phyloP scores from a whole-genome alignment of 1,140 invertebrate genomes.

The Apis laboriosa region DNA sequence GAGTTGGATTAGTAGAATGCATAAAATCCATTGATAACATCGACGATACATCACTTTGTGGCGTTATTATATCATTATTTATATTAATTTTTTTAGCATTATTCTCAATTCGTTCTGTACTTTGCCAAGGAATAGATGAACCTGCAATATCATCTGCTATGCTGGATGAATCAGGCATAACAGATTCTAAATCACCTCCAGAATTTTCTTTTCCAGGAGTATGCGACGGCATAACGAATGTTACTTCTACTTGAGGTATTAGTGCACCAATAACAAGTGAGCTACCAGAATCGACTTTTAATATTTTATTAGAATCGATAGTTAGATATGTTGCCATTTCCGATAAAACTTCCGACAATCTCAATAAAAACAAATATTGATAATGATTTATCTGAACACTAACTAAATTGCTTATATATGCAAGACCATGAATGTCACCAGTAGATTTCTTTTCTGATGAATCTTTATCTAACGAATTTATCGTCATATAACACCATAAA shows the following conservation, averaged over 20 bases:
- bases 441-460: conserved; percentile 8
- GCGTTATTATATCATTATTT: conserved; percentile 75
- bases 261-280: conserved; percentile 88
- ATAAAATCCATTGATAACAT: conserved; percentile 74
- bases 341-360: conserved; percentile 90
- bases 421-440: conserved; percentile 86
- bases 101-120: conserved; percentile 70
- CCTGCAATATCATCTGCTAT: conserved; percentile 85
- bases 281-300: conserved; percentile 81
- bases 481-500: conserved; percentile 86
- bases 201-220: conserved; percentile 91
- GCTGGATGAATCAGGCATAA: conserved; percentile 90
- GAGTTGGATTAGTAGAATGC: conserved; percentile 49
- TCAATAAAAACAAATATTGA: conserved; percentile 93
- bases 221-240: conserved; percentile 91
- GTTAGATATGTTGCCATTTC: conserved; percentile 90
- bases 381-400: conserved; percentile 95
- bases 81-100: conserved; percentile 74
- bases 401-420: conserved; percentile 88
- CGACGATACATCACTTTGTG: conserved; percentile 75
- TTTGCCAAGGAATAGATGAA: conserved; percentile 62
- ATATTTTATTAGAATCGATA: conserved; percentile 88
- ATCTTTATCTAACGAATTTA: conserved; percentile 60
- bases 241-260: conserved; percentile 92
- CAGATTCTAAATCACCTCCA: conserved; percentile 89